Evolutionary conservation across 2,797 vertebrate genomes (phyloP).

Genomic region (Gouania willdenowi): DNA sequence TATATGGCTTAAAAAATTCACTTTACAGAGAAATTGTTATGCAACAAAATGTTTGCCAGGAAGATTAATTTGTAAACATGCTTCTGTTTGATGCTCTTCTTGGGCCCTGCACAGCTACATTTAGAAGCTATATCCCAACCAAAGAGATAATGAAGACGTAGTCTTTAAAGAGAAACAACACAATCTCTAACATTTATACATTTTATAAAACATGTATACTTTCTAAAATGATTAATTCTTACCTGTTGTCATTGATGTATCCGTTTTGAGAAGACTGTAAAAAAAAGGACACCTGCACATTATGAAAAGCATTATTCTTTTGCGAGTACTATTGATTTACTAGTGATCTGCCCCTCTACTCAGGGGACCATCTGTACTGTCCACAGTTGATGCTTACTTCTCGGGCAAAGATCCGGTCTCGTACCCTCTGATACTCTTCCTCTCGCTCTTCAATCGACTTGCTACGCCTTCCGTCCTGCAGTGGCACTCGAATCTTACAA

Average conservation of each 20-base stretch:
- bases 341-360: no score
- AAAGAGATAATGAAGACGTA: neutral
- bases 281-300: slow-evolving; percentile 78
- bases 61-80: neutral
- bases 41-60: neutral
- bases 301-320: slow-evolving; percentile 64
- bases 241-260: slow-evolving; percentile 97
- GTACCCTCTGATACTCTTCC: slow-evolving; percentile 97
- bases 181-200: slow-evolving; percentile 5
- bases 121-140: neutral
- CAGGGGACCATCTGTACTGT: neutral
- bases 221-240: slow-evolving; percentile 66
- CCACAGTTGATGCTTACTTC: slow-evolving; percentile 83
- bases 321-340: neutral
- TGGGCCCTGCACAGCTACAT: no score
- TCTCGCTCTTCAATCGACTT: slow-evolving; percentile 99
- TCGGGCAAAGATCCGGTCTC: slow-evolving; percentile 98
- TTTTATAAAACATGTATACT: no score
- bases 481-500: slow-evolving; percentile 93
- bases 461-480: slow-evolving; percentile 97
- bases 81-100: no score
- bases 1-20: no score
- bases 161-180: slow-evolving; percentile 1
- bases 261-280: slow-evolving; percentile 90
- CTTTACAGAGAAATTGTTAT: neutral